Evolutionary conservation across 2,888 invertebrate genomes (phyloP).

Genomic region (Melinaea menophilus): DNA sequence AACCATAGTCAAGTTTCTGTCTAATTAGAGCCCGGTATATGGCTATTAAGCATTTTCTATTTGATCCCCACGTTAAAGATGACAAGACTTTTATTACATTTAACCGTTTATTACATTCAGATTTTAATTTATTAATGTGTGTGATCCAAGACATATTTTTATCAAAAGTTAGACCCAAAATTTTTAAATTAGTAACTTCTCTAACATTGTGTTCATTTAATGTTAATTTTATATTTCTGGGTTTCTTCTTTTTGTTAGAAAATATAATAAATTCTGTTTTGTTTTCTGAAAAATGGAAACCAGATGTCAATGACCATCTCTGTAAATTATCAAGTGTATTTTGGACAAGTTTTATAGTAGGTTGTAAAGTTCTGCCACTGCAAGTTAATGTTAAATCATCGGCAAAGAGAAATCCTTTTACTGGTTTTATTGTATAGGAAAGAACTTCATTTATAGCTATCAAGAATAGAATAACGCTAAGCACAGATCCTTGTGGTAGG

Average conservation of each 20-base stretch:
- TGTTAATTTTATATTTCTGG: slow-evolving; percentile 9
- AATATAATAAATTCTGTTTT: slow-evolving; percentile 27
- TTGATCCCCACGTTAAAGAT: slow-evolving; percentile 24
- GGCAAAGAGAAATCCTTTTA: slow-evolving; percentile 21
- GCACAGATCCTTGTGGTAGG: slow-evolving; percentile 21
- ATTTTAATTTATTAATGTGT: slow-evolving; percentile 26
- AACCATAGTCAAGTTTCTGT: slow-evolving; percentile 25
- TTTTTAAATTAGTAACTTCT: slow-evolving; percentile 22
- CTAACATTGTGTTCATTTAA: slow-evolving; percentile 12
- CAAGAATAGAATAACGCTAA: slow-evolving; percentile 27
- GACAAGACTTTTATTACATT: slow-evolving; percentile 25
- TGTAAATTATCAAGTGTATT: slow-evolving; percentile 22
- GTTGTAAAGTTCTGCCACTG: slow-evolving; percentile 8
- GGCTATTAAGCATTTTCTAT: slow-evolving; percentile 18
- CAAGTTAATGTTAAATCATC: slow-evolving; percentile 23
- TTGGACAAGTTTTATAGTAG: slow-evolving; percentile 20
- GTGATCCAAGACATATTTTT: slow-evolving; percentile 20
- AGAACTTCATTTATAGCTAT: slow-evolving; percentile 24
- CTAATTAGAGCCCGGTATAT: slow-evolving; percentile 22
- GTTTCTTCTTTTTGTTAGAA: slow-evolving; percentile 16
- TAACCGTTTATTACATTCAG: slow-evolving; percentile 24
- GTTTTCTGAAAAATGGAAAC: slow-evolving; percentile 24
- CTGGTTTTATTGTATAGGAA: slow-evolving; percentile 14
- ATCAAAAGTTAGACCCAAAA: slow-evolving; percentile 24
- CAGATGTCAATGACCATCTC: slow-evolving; percentile 16